Evolutionary conservation across 2,113 vertebrate genomes (phyloP), one percentile per base, ranked within the genome.

Genomic region (Hippolais icterina): DNA sequence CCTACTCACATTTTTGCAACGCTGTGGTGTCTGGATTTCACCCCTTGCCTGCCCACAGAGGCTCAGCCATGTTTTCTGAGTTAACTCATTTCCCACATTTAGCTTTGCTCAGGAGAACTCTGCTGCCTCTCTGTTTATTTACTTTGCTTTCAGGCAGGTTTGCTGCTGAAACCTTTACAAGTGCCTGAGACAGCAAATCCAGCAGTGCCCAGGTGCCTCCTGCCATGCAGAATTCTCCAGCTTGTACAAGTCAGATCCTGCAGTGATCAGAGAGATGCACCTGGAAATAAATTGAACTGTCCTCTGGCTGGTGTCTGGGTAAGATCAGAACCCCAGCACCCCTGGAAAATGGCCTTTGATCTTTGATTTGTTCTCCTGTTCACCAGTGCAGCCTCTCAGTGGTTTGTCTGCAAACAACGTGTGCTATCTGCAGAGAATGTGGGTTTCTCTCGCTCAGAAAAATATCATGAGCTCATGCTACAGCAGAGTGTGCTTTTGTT

Each of bases 181-280:
- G 21, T 7, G 42, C 44, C 70, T 2, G 5, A 31, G 54, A 52
- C 31, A 61, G 68, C 68, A 76, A 70, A 44, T 37, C 61, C 59
- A 70, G 80, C 57, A 13, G 29, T 12, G 6, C 66, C 42, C 23
- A 22, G 70, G 46, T 20, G 46, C 41, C 54, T 25, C 77, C 47
- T 59, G 1, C 42, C 47, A 12, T 2, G 6, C 76, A 57, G 75
- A 49, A n/a, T 14, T 6, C 46, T 39, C 15, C 21, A 19, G n/a
- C 42, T 19, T 39, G 47, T 6, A 15, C 57, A 1, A 66, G 39
- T 12, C 2, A 0, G 2, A 17, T 5, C 52, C 53, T n/a, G 6
- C 59, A 41, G 46, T 33, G 53, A 52, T 52, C 2, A 0, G 18
- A 77, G 64, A 52, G 28, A 16, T 63, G 42, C 41, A n/a, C 28